These are phyloP conservation scores for Orchestes rusci DNA, from an alignment of 2,888 invertebrate genomes.

Conservation along the genomic window DNA sequence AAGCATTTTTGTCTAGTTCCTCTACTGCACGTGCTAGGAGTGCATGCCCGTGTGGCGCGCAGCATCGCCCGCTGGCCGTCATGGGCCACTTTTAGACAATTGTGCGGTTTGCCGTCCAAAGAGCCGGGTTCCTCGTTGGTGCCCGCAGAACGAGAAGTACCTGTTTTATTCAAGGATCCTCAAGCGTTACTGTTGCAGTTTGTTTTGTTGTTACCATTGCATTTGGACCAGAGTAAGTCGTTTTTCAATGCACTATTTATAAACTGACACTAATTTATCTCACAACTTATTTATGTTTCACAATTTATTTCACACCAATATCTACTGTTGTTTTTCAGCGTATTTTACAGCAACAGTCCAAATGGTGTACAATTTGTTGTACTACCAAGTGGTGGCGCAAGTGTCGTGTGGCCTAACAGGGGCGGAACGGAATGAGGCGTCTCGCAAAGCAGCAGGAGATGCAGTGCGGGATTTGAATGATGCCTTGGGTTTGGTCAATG, in stretches of 20 bases:
- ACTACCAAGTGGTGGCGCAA: slow-evolving; percentile 82
- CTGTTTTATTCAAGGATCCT: slow-evolving; percentile 81
- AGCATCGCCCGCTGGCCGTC: slow-evolving; percentile 55
- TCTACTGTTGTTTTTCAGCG: slow-evolving; percentile 53
- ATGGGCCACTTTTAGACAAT: slow-evolving; percentile 48
- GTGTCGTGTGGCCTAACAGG: slow-evolving; percentile 63
- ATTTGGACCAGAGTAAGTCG: slow-evolving; percentile 75
- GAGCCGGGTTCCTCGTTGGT: slow-evolving; percentile 39
- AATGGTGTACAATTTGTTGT: slow-evolving; percentile 80
- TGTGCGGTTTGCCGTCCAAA: slow-evolving; percentile 45
- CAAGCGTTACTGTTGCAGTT: slow-evolving; percentile 80
- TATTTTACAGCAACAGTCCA: slow-evolving; percentile 85
- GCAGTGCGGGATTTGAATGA: slow-evolving; percentile 40
- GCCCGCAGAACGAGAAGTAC: slow-evolving; percentile 57
- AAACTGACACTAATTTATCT: too few species aligned
- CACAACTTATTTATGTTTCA: neutral
- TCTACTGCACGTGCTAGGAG: slow-evolving; percentile 77
- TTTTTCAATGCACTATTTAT: neutral
- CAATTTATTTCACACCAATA: too few species aligned
- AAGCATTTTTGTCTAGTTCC: slow-evolving; percentile 70
- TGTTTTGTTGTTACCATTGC: slow-evolving; percentile 74
- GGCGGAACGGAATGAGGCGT: slow-evolving; percentile 51
- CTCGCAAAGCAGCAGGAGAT: slow-evolving; percentile 30
- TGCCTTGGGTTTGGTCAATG: slow-evolving; percentile 45
- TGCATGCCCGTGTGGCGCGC: slow-evolving; percentile 70